These are phyloP conservation scores for Peromyscus polionotus DNA, from an alignment of 2,113 vertebrate genomes.

Conservation along the genomic window DNA sequence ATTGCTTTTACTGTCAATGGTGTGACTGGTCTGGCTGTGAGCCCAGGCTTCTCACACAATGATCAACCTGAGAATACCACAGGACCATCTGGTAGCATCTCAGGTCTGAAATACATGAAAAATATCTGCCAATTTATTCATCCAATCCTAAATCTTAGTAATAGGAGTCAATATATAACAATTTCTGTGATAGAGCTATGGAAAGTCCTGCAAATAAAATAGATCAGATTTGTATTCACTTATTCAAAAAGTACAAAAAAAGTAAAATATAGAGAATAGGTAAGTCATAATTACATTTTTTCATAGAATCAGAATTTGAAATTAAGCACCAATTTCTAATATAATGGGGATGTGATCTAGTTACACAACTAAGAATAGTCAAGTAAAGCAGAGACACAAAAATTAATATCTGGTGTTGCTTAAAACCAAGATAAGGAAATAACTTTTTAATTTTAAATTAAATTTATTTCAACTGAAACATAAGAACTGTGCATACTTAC, in stretches of 20 bases:
- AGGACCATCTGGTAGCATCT: constrained; percentile 86
- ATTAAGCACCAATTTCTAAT: not conserved
- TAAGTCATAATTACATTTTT: constrained; percentile 18
- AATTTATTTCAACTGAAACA: not conserved
- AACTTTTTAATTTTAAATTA: not conserved
- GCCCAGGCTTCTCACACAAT: constrained; percentile 85
- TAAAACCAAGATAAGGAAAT: not conserved
- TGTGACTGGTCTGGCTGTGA: constrained; percentile 84
- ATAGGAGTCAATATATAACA: not conserved
- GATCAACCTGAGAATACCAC: constrained; percentile 85
- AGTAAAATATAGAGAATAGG: not conserved
- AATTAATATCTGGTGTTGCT: not conserved
- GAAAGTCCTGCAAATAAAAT: constrained; percentile 50
- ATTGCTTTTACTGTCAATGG: constrained; percentile 82
- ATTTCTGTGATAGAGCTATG: not conserved
- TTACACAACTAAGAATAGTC: not conserved
- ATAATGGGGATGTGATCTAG: not conserved
- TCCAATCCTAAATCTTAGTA: constrained; percentile 68
- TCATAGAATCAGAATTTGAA: not conserved
- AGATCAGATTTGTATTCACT: not conserved
- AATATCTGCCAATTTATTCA: constrained; percentile 71
- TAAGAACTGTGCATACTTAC: not conserved
- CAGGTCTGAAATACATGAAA: constrained; percentile 85
- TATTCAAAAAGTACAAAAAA: not conserved
- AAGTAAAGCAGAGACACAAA: not conserved